A percentile compares a stretch with the other conserved stretches of the same genome.
Evolutionary conservation across 1,140 invertebrate genomes (phyloP).

Genomic region (Triops cancriformis): DNA sequence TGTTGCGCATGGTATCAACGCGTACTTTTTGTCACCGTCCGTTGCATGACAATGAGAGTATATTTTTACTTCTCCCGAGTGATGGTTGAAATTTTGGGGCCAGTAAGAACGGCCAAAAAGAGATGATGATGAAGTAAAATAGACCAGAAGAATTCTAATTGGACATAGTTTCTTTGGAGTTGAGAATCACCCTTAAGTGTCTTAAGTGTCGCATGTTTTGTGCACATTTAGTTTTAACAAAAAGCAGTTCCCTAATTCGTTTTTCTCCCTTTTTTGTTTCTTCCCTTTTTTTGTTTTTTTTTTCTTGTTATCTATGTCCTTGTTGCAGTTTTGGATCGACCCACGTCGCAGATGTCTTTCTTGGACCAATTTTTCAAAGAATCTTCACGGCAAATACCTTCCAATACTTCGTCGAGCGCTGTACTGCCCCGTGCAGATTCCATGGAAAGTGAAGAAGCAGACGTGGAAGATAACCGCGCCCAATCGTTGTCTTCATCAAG

Average conservation of each 20-base stretch:
- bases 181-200: not conserved
- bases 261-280: conserved; percentile 27
- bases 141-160: not conserved
- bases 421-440: conserved; percentile 45
- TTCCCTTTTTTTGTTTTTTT: conserved; percentile 28
- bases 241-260: conserved; percentile 26
- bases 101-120: not conserved
- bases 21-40: not conserved
- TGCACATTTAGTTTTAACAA: conserved; percentile 26
- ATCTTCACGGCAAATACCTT: conserved; percentile 37
- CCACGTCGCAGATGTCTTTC: conserved; percentile 79
- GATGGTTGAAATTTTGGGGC: not conserved
- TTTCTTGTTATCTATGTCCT: conserved; percentile 32
- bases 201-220: conserved; percentile 13
- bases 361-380: conserved; percentile 81
- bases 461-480: conserved; percentile 64
- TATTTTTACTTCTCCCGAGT: not conserved
- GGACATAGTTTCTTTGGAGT: not conserved
- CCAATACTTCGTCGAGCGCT: not conserved
- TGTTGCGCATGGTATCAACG: not conserved
- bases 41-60: not conserved
- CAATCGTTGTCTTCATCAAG: conserved; percentile 45
- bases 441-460: conserved; percentile 62
- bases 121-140: not conserved
- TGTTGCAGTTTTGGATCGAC: conserved; percentile 68